Conservation (phyloP, 1,140 invertebrate species). For the Euglossa dilemma region DNA sequence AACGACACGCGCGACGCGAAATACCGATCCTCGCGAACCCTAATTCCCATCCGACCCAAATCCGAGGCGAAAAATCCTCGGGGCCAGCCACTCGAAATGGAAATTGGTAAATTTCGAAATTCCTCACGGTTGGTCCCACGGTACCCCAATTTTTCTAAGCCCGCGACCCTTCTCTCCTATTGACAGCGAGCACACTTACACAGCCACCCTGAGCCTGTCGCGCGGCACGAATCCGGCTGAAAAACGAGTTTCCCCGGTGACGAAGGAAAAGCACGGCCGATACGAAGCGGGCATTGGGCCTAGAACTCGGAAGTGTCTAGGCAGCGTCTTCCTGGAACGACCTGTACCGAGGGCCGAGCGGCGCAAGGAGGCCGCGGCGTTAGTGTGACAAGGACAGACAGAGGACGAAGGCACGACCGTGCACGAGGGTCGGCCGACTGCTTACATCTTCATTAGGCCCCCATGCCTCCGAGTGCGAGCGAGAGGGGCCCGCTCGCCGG, state of each 20-base stretch:
- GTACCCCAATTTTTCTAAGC: too few species aligned
- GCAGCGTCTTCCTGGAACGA: slow-evolving; percentile 57
- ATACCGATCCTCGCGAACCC: too few species aligned
- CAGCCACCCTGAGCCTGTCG: too few species aligned
- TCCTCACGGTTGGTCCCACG: too few species aligned
- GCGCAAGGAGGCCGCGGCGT: slow-evolving; percentile 52
- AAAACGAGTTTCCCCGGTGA: neutral
- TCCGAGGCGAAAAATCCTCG: too few species aligned
- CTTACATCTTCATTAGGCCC: slow-evolving; percentile 83
- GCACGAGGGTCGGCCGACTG: slow-evolving; percentile 79
- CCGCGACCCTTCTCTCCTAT: too few species aligned
- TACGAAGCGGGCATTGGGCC: neutral
- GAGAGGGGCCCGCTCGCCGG: slow-evolving; percentile 49
- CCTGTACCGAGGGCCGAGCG: slow-evolving; percentile 57
- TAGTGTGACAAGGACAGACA: slow-evolving; percentile 68
- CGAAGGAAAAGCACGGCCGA: neutral
- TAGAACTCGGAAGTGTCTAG: slow-evolving; percentile 49
- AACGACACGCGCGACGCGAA: too few species aligned
- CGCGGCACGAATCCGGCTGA: too few species aligned
- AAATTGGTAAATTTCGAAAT: too few species aligned
- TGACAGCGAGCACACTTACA: too few species aligned
- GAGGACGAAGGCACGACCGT: slow-evolving; percentile 77
- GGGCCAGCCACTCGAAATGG: too few species aligned
- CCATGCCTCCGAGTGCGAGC: slow-evolving; percentile 68
- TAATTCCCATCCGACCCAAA: too few species aligned